A percentile compares a stretch with the other conserved stretches of the same genome.
These are phyloP conservation scores for Syndactyla subalaris DNA, from an alignment of 2,797 vertebrate genomes.

Conservation along the genomic window DNA sequence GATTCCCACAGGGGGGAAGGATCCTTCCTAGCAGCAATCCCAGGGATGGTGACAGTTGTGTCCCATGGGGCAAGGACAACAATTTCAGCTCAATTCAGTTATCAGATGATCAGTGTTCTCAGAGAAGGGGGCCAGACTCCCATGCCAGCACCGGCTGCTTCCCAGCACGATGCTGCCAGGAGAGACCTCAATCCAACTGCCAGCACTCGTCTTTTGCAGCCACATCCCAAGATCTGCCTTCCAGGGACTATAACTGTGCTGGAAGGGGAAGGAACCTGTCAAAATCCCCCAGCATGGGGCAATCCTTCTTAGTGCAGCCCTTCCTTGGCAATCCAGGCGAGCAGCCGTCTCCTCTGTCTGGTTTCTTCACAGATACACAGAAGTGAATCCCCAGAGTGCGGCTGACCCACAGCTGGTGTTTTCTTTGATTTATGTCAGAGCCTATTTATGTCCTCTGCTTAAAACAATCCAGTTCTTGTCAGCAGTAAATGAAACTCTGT, in stretches of 20 bases:
- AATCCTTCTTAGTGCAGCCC: background rate
- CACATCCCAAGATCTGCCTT: background rate
- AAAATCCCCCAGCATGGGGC: background rate
- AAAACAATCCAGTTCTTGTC: constrained; percentile 60
- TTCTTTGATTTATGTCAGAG: constrained; percentile 66
- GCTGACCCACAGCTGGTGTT: constrained; percentile 64
- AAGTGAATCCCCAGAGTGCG: background rate
- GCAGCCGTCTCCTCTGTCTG: background rate
- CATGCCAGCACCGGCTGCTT: fast-evolving
- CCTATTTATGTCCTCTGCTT: constrained; percentile 50
- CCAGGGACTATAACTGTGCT: fast-evolving
- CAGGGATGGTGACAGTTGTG: fast-evolving
- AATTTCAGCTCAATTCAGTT: background rate
- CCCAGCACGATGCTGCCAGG: fast-evolving
- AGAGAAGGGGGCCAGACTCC: background rate
- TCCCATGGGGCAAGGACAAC: background rate
- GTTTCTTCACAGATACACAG: background rate
- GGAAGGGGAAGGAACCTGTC: background rate
- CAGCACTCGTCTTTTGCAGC: background rate
- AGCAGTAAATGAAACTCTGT: constrained; percentile 60
- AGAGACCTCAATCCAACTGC: background rate
- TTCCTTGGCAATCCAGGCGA: fast-evolving
- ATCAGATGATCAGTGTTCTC: background rate
- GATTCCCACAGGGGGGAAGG: fast-evolving
- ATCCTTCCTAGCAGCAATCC: background rate